Conservation (phyloP, 2,888 invertebrate genomes). For the Lysandra coridon region DNA sequence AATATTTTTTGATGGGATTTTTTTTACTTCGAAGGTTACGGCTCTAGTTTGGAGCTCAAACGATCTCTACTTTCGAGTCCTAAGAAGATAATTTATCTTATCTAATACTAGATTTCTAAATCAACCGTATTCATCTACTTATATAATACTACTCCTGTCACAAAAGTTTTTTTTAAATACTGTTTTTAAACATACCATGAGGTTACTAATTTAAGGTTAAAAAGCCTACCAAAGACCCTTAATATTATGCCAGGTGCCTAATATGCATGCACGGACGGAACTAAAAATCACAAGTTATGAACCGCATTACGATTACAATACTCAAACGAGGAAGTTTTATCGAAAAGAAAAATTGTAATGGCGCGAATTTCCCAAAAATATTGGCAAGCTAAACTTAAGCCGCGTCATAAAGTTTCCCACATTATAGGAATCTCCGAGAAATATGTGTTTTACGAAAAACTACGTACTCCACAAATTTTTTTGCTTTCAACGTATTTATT, state of each 20-base stretch:
- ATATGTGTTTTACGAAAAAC: constrained; percentile 23
- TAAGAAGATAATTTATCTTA: too few relatives aligned
- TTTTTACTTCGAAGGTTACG: too few relatives aligned
- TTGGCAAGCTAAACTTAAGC: constrained; percentile 42
- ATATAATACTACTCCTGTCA: too few relatives aligned
- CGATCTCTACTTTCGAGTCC: too few relatives aligned
- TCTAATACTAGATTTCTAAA: too few relatives aligned
- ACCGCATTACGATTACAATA: constrained; percentile 17
- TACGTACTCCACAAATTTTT: background rate
- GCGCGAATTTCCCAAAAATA: constrained; percentile 36
- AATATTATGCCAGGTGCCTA: background rate
- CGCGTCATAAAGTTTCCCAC: constrained; percentile 38
- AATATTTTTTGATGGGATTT: too few relatives aligned
- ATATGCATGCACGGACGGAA: background rate
- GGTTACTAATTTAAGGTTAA: too few relatives aligned
- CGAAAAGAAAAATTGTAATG: constrained; percentile 37
- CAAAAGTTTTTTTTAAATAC: too few relatives aligned
- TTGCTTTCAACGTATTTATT: background rate
- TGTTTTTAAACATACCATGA: too few relatives aligned
- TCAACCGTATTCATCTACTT: too few relatives aligned
- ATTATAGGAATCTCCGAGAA: constrained; percentile 36
- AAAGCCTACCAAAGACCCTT: too few relatives aligned
- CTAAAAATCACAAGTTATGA: background rate
- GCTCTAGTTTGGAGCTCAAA: too few relatives aligned
- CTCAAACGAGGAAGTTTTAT: constrained; percentile 32